Evolutionary conservation across 2,888 invertebrate species (phyloP).

Genomic region (Habrosyne pyritoides): DNA sequence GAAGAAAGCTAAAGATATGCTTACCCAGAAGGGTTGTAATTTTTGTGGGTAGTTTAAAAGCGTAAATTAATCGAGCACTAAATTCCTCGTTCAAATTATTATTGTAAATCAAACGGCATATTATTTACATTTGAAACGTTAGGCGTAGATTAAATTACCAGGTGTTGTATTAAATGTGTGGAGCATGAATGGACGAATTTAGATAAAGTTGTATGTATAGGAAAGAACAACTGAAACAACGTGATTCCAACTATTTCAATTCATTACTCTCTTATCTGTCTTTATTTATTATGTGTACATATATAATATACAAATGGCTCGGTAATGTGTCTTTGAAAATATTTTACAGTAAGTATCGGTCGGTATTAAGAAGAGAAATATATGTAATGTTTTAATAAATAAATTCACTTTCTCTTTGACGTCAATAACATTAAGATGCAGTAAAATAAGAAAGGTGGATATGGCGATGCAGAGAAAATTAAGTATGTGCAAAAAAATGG

Average conservation of each 20-base stretch:
- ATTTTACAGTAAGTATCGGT: background rate
- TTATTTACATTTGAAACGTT: slow-evolving; percentile 18
- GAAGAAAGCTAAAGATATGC: no score
- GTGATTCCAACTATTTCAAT: background rate
- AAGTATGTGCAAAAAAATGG: background rate
- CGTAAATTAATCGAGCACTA: background rate
- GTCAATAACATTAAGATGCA: background rate
- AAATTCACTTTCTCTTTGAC: background rate
- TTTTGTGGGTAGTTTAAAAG: background rate
- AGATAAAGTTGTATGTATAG: slow-evolving; percentile 18
- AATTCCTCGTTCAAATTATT: slow-evolving; percentile 5
- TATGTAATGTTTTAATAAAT: background rate
- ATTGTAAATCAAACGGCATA: slow-evolving; percentile 7
- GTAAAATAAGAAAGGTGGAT: background rate
- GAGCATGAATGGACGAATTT: slow-evolving; percentile 26
- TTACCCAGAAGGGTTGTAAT: background rate
- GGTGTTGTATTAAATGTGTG: slow-evolving; percentile 27
- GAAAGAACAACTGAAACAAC: slow-evolving; percentile 5
- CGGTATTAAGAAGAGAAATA: background rate
- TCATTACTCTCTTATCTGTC: slow-evolving; percentile 6
- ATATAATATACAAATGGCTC: background rate
- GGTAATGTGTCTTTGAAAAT: background rate
- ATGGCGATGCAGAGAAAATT: background rate
- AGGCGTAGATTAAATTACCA: slow-evolving; percentile 25
- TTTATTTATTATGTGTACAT: slow-evolving; percentile 1